Evolutionary conservation across 2,113 vertebrate genomes (phyloP).

Genomic region (Ovis canadensis): DNA sequence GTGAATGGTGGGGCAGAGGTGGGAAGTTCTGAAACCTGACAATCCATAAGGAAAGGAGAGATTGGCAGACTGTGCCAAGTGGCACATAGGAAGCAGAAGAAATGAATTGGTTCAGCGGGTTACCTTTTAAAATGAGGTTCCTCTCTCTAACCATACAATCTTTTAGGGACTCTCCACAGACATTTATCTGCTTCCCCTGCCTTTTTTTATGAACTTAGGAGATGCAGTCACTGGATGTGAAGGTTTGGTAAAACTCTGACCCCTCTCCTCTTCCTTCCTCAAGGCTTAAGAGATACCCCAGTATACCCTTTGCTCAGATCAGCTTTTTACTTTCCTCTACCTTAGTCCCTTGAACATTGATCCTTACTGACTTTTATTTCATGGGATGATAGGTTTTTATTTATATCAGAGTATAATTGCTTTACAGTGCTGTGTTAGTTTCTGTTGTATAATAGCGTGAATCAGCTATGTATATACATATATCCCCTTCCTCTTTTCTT

Average conservation of each 20-base stretch:
- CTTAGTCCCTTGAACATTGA: neutral
- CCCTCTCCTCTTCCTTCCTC: neutral
- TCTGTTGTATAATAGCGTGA: neutral
- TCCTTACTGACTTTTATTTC: neutral
- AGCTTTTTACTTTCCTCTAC: neutral
- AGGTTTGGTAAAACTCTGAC: neutral
- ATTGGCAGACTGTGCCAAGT: neutral
- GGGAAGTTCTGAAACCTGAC: neutral
- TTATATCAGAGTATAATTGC: neutral
- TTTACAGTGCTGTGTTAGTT: neutral
- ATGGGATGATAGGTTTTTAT: neutral
- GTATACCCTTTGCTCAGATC: neutral
- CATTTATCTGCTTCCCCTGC: neutral
- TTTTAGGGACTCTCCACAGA: neutral
- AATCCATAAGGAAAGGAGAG: neutral
- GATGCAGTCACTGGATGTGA: neutral
- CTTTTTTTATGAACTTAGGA: constrained; percentile 19
- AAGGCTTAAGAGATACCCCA: neutral
- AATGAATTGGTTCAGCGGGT: neutral
- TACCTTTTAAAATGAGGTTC: neutral
- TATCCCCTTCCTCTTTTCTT: neutral
- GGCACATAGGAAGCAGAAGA: neutral
- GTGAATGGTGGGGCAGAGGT: neutral
- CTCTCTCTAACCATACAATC: neutral
- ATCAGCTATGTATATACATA: neutral